Evolutionary conservation across 2,888 invertebrate species (phyloP), one percentile per base, ranked within the genome.

Genomic region (Nasonia oneida): DNA sequence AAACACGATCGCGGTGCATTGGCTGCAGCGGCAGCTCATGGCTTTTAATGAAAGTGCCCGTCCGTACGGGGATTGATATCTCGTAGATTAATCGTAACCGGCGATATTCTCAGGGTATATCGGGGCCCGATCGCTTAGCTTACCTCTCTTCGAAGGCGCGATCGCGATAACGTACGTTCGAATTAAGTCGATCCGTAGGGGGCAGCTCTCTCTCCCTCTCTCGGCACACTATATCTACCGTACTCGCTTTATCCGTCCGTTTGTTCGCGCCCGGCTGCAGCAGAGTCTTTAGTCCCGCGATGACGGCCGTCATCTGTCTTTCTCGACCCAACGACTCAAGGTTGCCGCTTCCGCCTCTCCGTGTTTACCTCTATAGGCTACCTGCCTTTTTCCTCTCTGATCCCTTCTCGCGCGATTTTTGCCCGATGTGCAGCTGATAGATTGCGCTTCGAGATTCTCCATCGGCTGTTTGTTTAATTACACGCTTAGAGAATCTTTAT

Each of bases 141-240:
- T 29, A 50, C 57, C 47, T 39, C 71, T 39, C 23, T 18, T 53
- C 67, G 61, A 57, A 61, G 77, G 67, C 78, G 79, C 81, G 85
- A 84, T 86, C 82, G 82, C 84, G 86, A 84, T 84, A 81, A 80
- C 84, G 84, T 80, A 73, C 79, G 75, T 80, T 85, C 84, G 87
- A 87, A 87, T 87, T 83, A 85, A 87, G 87, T 75, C 87, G 87
- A 88, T 87, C 88, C 88, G 83, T 76, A 81, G 86, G 82, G 85
- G 83, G 85, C 84, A 75, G 47, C 64, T 75, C 70, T 70, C 70
- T 61, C 29, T 29, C 29, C 47, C 61, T 77, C 71, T 73, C 84
- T 79, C 74, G 18, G 18, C 18, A 15, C 18, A 15, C 18, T 53
- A 18, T 18, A 53, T 6, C 2, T 10, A 3, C 14, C 3, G 2